Base-by-base conservation (phyloP, 2,797 vertebrate genomes). In the Phoxinus dragarum region DNA sequence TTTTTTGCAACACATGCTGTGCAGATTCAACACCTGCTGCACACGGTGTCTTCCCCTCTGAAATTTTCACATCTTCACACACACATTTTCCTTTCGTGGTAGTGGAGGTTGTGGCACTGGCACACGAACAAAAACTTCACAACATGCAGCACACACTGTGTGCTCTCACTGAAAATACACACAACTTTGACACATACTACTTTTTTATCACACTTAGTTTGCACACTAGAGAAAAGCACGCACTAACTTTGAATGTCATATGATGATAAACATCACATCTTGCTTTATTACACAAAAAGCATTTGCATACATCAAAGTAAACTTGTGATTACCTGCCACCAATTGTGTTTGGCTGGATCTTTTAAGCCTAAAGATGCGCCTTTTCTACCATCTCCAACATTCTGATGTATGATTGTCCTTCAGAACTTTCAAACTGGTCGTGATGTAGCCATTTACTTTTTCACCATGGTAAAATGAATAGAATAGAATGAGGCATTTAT, bases 11-110 rank as follows among this genome's bases (percentile, higher is more conserved):
- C 40, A 64, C 5, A 1, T 2, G 17, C 38, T 21, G n/a, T 78
- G 56, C 56, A 78, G 40, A 64, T 44, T 75, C 10, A 66, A 75
- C 81, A 38, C 56, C 40, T 82, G 21, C 72, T 17, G 40, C 31
- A 47, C 23, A 82, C 6, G 1, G 21, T 19, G 21, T 47, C 27
- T 52, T 75, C 56, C 47, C 49, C 40, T 44, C 6, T 4, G 4
- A 75, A 52, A 36, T 61, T 19, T 44, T 61, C 12, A 73, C 31
- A 54, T 40, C 59, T 81, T 42, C 72, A 67, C 80, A 56, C 71
- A 66, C 31, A 83, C 68, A 68, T 61, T 27, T 79, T 34, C 40
- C 47, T 61, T 74, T 42, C 2, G 1, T 52, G 31, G 71, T 31
- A 61, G 17, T 38, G 8, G 52, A 59, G 23, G 23, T 73, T 52